phyloP scores from a whole-genome alignment of 2,888 invertebrate genomes.

The Ophion costatus region DNA sequence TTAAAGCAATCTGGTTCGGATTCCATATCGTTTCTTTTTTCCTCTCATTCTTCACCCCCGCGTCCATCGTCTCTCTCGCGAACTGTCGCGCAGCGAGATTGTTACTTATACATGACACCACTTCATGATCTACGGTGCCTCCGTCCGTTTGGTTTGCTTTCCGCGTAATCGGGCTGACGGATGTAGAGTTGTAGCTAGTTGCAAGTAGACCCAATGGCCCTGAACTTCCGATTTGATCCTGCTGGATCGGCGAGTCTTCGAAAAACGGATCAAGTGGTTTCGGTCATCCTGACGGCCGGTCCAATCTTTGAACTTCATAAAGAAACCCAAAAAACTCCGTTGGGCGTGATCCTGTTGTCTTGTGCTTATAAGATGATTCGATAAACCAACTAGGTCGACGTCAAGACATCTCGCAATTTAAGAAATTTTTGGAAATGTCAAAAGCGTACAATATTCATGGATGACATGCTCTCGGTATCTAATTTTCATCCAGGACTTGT shows the following conservation, averaged over 20 bases:
- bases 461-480: too few relatives aligned
- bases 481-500: too few relatives aligned
- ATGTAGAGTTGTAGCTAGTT: not conserved
- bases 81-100: constrained; percentile 5
- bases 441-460: too few relatives aligned
- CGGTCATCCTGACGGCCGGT: not conserved
- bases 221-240: not conserved
- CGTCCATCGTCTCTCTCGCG: constrained; percentile 8
- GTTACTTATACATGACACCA: constrained; percentile 25
- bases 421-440: too few relatives aligned
- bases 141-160: not conserved
- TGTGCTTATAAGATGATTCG: too few relatives aligned
- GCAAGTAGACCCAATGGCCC: too few relatives aligned
- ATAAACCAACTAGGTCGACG: too few relatives aligned
- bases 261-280: not conserved
- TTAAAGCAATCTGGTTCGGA: constrained; percentile 80
- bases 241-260: not conserved
- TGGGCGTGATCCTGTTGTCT: too few relatives aligned
- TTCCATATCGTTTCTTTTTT: constrained; percentile 42
- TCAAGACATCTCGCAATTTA: too few relatives aligned
- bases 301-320: not conserved
- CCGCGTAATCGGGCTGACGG: not conserved
- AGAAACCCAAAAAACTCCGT: not conserved
- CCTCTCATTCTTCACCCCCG: constrained; percentile 8
- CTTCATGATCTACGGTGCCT: constrained; percentile 9